Evolutionary conservation across 2,888 invertebrate species (phyloP).

Genomic region (Quadroppia sp.): DNA sequence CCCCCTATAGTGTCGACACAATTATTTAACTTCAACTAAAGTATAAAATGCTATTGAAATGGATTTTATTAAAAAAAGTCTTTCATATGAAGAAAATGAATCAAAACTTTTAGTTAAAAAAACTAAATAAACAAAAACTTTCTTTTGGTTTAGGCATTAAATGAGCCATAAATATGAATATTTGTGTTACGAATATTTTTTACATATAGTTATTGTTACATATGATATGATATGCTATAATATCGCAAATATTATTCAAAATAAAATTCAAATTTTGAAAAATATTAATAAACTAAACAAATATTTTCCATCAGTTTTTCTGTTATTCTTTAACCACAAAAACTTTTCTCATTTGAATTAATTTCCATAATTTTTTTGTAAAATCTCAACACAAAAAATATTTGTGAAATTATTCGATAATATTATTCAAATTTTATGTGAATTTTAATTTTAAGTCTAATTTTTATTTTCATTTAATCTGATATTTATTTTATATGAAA

Average conservation of each 20-base stretch:
- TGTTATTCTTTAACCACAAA: not conserved
- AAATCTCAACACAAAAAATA: too few species aligned
- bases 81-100: not conserved
- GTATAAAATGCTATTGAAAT: not conserved
- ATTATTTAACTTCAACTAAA: not conserved
- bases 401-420: too few species aligned
- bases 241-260: not conserved
- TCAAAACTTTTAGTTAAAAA: not conserved
- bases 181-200: not conserved
- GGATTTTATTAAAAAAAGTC: not conserved
- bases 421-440: too few species aligned
- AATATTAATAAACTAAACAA: not conserved
- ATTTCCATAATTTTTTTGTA: too few species aligned
- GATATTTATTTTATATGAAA: too few species aligned
- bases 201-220: not conserved
- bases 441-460: too few species aligned
- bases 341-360: too few species aligned
- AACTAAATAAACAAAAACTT: not conserved
- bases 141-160: not conserved
- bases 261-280: not conserved
- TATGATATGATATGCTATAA: not conserved
- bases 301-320: not conserved
- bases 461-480: too few species aligned
- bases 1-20: not conserved
- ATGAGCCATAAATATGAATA: not conserved